phyloP scores from a whole-genome alignment of 2,888 invertebrate genomes.

The Tineola bisselliella region DNA sequence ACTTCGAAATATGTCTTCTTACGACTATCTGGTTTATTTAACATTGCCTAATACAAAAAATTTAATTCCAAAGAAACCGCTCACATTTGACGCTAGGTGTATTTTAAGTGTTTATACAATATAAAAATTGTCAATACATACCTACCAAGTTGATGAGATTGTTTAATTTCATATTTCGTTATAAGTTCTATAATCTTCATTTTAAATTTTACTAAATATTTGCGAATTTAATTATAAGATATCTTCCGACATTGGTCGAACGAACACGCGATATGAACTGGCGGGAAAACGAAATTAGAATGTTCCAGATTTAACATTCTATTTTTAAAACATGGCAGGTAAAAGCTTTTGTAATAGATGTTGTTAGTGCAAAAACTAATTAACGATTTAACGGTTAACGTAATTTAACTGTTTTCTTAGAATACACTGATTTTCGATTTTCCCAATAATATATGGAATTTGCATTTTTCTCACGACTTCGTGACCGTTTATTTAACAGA shows the following conservation, averaged over 20 bases:
- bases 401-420: background rate
- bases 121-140: background rate
- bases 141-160: slow-evolving; percentile 1
- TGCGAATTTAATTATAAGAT: background rate
- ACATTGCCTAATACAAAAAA: no score
- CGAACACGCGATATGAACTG: background rate
- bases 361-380: no score
- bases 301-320: background rate
- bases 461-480: no score
- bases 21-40: no score
- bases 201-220: background rate
- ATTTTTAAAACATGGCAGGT: background rate
- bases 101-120: background rate
- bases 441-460: background rate
- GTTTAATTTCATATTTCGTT: slow-evolving; percentile 10
- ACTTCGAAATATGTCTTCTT: no score
- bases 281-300: background rate
- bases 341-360: no score
- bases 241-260: background rate
- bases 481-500: no score
- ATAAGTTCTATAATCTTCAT: background rate
- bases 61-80: no score
- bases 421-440: background rate
- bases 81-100: no score
- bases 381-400: no score